These are phyloP conservation scores for Trachops cirrhosus DNA, from an alignment of 2,797 vertebrate genomes.

Conservation along the genomic window DNA sequence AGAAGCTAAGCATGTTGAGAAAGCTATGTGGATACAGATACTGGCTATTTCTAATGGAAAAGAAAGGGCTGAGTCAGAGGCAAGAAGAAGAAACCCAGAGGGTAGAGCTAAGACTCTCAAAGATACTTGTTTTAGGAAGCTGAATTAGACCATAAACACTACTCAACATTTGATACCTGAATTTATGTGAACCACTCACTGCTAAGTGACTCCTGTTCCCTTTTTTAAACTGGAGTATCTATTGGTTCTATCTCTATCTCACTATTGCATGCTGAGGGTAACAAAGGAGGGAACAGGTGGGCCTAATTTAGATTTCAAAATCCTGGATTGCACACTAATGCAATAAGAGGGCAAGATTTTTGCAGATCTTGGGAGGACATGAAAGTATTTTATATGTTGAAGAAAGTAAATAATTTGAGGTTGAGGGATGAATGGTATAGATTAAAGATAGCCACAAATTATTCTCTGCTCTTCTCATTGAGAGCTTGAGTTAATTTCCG, in stretches of 20 bases:
- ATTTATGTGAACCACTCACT: neutral
- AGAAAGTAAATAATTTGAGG: neutral
- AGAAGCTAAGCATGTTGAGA: neutral
- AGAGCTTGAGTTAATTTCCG: neutral
- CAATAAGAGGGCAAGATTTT: neutral
- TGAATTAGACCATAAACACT: neutral
- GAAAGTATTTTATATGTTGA: neutral
- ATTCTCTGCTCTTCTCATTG: neutral
- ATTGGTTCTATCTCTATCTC: neutral
- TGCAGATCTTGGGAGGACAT: neutral
- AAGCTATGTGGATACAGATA: neutral
- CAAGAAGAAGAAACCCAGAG: neutral
- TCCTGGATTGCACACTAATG: neutral
- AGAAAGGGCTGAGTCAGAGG: neutral
- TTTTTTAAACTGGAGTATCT: neutral
- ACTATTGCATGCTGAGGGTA: neutral
- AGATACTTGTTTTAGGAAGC: neutral
- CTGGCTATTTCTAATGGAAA: neutral
- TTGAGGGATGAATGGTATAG: neutral
- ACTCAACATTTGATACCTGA: neutral
- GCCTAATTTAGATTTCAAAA: neutral
- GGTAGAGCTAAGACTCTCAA: neutral
- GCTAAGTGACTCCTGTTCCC: neutral
- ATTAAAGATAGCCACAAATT: neutral
- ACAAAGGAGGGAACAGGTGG: neutral